phyloP scores from a whole-genome alignment of 2,797 vertebrate species.

The Siniperca obscura region DNA sequence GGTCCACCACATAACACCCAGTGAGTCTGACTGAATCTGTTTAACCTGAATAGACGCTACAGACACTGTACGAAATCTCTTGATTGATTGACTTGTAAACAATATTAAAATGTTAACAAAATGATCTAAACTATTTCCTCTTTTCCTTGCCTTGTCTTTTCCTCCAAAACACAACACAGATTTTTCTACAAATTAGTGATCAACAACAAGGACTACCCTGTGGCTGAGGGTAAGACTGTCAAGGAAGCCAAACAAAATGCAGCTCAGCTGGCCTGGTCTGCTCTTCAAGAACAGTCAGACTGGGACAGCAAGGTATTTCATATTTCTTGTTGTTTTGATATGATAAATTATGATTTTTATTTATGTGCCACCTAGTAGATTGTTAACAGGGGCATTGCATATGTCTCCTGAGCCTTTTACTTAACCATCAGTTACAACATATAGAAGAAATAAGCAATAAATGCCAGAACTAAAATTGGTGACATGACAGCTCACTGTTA shows the following conservation, averaged over 20 bases:
- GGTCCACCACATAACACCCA: slow-evolving; percentile 75
- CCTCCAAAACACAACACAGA: slow-evolving; percentile 51
- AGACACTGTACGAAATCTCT: not conserved
- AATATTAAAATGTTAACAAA: not conserved
- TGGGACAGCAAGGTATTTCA: slow-evolving; percentile 66
- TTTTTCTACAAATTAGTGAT: slow-evolving; percentile 77
- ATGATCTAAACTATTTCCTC: not conserved
- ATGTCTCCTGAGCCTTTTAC: not conserved
- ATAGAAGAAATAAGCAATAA: too few species aligned
- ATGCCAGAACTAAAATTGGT: too few species aligned
- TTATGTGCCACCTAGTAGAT: not conserved
- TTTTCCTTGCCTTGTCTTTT: not conserved
- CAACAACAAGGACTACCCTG: slow-evolving; percentile 61
- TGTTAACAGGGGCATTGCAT: not conserved
- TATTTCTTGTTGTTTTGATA: not conserved
- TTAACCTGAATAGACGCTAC: not conserved
- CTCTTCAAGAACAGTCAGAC: slow-evolving; percentile 52
- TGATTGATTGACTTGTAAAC: not conserved
- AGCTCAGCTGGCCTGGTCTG: slow-evolving; percentile 71
- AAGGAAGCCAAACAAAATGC: slow-evolving; percentile 82
- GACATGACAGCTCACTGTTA: too few species aligned
- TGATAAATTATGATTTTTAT: not conserved
- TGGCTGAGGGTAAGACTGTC: slow-evolving; percentile 67
- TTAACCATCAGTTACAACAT: too few species aligned
- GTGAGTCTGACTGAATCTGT: slow-evolving; percentile 69